Evolutionary conservation across 2,797 vertebrate genomes (phyloP).

Genomic region (Scolopax bukidnonensis): DNA sequence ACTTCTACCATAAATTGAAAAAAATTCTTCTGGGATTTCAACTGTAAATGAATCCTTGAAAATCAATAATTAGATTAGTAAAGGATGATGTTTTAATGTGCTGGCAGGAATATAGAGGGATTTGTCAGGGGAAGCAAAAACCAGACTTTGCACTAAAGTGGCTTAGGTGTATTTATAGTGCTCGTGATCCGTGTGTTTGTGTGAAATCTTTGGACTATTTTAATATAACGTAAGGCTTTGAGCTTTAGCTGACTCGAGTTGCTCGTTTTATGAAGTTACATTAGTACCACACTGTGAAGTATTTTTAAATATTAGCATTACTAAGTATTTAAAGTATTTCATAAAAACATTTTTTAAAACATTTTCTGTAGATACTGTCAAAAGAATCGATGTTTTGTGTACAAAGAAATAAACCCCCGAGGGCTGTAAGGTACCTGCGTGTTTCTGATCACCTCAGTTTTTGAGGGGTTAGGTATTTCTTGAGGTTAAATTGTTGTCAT

Average conservation of each 20-base stretch:
- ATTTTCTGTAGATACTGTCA: constrained; percentile 57
- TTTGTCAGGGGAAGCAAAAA: constrained; percentile 61
- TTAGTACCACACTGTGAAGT: constrained; percentile 66
- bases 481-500: constrained; percentile 29
- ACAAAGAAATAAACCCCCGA: constrained; percentile 32
- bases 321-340: constrained; percentile 39
- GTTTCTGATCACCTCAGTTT: constrained; percentile 23
- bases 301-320: constrained; percentile 63
- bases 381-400: constrained; percentile 53
- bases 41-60: constrained; percentile 56
- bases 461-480: constrained; percentile 48
- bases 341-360: constrained; percentile 32
- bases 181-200: constrained; percentile 30
- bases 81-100: constrained; percentile 53
- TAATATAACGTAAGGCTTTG: constrained; percentile 50
- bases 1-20: constrained; percentile 48
- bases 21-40: constrained; percentile 57
- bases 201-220: constrained; percentile 58
- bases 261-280: constrained; percentile 51
- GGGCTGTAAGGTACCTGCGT: constrained; percentile 48
- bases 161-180: constrained; percentile 62
- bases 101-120: constrained; percentile 59
- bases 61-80: constrained; percentile 63
- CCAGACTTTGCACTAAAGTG: constrained; percentile 57
- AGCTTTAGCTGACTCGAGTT: constrained; percentile 59